phyloP scores from a whole-genome alignment of 2,888 invertebrate genomes.

The Pyrgus malvae region DNA sequence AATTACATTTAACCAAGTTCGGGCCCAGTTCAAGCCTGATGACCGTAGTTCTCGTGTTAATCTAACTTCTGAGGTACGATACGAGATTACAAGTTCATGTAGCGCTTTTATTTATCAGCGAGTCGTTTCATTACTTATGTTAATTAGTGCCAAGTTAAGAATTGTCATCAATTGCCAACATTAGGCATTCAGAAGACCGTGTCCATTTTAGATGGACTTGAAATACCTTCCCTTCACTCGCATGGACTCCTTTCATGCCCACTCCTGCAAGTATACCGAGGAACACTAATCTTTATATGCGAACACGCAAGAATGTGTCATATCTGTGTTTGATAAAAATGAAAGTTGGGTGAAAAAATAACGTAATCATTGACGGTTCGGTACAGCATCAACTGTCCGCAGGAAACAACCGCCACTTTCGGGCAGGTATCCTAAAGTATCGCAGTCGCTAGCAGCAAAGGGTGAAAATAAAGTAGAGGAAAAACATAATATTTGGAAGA shows the following conservation, averaged over 20 bases:
- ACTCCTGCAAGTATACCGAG: slow-evolving; percentile 16
- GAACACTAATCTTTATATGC: slow-evolving; percentile 16
- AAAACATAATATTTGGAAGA: too few relatives aligned
- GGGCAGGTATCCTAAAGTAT: slow-evolving; percentile 44
- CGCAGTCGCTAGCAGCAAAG: slow-evolving; percentile 38
- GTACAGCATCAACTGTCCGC: slow-evolving; percentile 21
- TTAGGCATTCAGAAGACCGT: slow-evolving; percentile 31
- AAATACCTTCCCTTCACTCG: slow-evolving; percentile 30
- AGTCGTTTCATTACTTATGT: too few relatives aligned
- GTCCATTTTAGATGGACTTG: slow-evolving; percentile 31
- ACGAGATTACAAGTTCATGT: slow-evolving; percentile 27
- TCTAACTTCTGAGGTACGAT: slow-evolving; percentile 36
- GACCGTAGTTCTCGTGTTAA: slow-evolving; percentile 26
- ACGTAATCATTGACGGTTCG: slow-evolving; percentile 21
- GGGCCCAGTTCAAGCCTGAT: background rate
- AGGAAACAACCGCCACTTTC: slow-evolving; percentile 51
- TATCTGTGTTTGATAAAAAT: background rate
- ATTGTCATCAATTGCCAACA: too few relatives aligned
- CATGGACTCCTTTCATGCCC: slow-evolving; percentile 24
- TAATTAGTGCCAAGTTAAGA: too few relatives aligned
- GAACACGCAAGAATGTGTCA: background rate
- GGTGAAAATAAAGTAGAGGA: slow-evolving; percentile 42
- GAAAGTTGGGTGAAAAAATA: background rate
- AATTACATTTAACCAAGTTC: background rate
- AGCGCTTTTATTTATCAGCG: too few relatives aligned